Evolutionary conservation across 2,113 vertebrate species (phyloP).

Genomic region (Pterocles burchelli): DNA sequence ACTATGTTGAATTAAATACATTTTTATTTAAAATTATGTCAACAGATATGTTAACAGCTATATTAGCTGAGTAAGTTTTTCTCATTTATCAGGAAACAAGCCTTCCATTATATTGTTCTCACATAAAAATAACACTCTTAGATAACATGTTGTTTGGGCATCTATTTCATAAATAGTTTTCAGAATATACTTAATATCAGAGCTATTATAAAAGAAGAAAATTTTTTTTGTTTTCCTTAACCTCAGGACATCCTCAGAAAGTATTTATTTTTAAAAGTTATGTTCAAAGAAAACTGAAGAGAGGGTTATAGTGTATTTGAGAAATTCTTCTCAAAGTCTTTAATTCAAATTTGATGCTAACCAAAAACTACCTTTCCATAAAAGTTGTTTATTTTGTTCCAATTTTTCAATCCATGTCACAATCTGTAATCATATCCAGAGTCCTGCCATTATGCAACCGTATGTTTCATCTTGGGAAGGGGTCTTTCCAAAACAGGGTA

Average conservation of each 20-base stretch:
- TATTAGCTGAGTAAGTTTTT: neutral
- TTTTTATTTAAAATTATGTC: neutral
- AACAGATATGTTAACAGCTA: neutral
- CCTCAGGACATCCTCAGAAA: neutral
- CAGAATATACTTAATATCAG: neutral
- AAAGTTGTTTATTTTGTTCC: neutral
- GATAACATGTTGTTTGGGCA: rapidly evolving
- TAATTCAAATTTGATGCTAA: neutral
- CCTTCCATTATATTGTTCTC: neutral
- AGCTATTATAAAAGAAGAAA: neutral
- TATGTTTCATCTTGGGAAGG: neutral
- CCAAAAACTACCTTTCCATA: neutral
- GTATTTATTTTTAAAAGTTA: neutral
- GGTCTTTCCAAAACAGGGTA: neutral
- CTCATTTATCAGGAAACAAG: neutral
- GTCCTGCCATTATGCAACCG: neutral
- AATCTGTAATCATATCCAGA: neutral
- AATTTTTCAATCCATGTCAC: neutral
- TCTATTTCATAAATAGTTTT: neutral
- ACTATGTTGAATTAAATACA: neutral
- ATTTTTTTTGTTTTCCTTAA: neutral
- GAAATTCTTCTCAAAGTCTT: neutral
- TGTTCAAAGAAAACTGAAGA: neutral
- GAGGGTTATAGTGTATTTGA: rapidly evolving
- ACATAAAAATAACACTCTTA: neutral